Evolutionary conservation across 2,888 invertebrate genomes (phyloP), one percentile per base, ranked within the genome.

Genomic region (Stratiomys singularior): DNA sequence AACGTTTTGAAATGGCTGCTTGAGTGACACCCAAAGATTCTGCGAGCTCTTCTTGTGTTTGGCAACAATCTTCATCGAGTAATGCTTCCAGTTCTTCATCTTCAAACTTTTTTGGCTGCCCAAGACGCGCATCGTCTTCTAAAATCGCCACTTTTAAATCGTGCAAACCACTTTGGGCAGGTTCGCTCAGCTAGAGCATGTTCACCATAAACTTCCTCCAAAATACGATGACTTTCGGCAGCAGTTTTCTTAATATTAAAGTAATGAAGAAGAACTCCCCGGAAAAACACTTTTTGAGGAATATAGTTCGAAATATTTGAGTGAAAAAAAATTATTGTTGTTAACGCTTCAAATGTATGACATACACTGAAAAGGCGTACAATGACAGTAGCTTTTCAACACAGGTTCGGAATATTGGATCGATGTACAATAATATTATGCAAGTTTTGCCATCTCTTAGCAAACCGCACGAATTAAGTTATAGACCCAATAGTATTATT

Each of bases 11-110:
- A 1, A 60, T 60, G 1, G 60, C 60, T 60, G 21, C 23, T 5
- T 25, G 25, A 37, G 52, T 52, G 4, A 78, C 77, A 44, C 64
- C 78, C 46, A 79, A 78, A 56, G 52, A 46, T 79, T 74, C 4
- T 64, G 80, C 78, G 21, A 80, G 18, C 77, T 81, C 76, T 58
- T 79, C 28, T 79, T 78, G 81, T 25, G 77, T 78, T 79, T 80
- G 79, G 37, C 71, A 76, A 25, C 77, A 74, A 77, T 81, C 80
- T 79, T 81, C 79, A 76, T 80, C 79, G 56, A 81, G 77, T 71
- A 81, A 66, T 69, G 71, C 71, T 56, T 79, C 78, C 79, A 80
- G 77, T 78, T 79, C 78, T 27, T 58, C 69, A 46, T 80, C 77
- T 79, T 80, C 78, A 44, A 79, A 78, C 47, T 76, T 77, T 76